These are phyloP conservation scores for Opisthocomus hoazin DNA, from an alignment of 2,113 vertebrate species.

Conservation along the genomic window DNA sequence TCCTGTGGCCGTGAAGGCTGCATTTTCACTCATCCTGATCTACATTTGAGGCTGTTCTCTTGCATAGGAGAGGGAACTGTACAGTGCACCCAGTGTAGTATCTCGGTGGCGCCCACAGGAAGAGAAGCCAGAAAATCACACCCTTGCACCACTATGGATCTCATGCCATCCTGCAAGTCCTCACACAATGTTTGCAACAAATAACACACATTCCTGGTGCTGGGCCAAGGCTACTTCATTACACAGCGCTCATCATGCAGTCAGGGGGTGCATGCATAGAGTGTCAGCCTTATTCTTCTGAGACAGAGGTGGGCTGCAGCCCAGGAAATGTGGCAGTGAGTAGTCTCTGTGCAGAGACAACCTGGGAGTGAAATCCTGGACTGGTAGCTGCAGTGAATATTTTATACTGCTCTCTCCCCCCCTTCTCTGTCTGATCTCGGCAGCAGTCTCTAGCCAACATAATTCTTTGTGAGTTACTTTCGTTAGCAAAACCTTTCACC, in stretches of 20 bases:
- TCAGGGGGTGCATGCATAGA: background rate
- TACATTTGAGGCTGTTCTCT: background rate
- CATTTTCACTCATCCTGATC: background rate
- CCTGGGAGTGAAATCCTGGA: background rate
- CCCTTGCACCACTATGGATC: rapidly evolving
- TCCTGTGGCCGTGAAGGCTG: background rate
- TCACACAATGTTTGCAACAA: rapidly evolving
- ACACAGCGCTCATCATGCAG: background rate
- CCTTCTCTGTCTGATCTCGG: background rate
- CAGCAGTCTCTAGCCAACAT: constrained; percentile 50
- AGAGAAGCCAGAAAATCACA: background rate
- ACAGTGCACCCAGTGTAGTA: background rate
- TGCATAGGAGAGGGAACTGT: background rate
- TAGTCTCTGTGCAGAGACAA: background rate
- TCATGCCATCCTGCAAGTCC: background rate
- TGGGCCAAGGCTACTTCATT: background rate
- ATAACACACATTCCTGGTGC: background rate
- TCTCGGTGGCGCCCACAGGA: rapidly evolving
- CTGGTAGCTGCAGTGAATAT: background rate
- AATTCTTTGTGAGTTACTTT: constrained; percentile 71
- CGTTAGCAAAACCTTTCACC: constrained; percentile 71
- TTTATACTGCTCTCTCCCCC: background rate
- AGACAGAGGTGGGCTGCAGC: background rate
- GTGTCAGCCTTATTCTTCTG: background rate
- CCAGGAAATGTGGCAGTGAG: background rate